phyloP scores from a whole-genome alignment of 2,113 vertebrate genomes.

The Ploceus nigricollis region DNA sequence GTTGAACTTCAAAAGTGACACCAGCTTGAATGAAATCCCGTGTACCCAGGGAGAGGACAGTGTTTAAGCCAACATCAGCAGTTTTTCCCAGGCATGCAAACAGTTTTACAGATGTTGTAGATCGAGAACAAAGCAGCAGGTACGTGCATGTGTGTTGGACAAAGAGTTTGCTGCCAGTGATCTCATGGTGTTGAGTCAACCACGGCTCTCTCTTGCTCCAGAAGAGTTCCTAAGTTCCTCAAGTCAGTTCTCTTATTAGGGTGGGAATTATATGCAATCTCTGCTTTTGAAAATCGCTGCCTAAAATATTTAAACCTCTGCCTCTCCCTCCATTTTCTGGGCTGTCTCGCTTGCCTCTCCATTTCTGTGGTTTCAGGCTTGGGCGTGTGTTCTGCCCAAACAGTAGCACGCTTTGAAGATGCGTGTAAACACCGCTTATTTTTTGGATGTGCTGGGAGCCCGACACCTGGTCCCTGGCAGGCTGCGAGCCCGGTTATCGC shows the following conservation, averaged over 20 bases:
- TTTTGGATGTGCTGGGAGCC: background rate
- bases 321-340: slow-evolving; percentile 37
- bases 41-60: background rate
- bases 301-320: background rate
- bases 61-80: slow-evolving; percentile 20
- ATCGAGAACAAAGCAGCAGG: slow-evolving; percentile 26
- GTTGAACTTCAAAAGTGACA: background rate
- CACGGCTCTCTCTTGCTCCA: background rate
- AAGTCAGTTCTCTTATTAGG: background rate
- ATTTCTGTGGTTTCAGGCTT: slow-evolving; percentile 11
- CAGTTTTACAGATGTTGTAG: slow-evolving; percentile 50
- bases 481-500: background rate
- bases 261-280: background rate
- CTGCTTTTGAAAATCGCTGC: slow-evolving; percentile 10
- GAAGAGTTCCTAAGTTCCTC: background rate
- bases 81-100: background rate
- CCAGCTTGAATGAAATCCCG: background rate
- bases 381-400: slow-evolving; percentile 5
- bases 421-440: background rate
- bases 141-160: slow-evolving; percentile 39
- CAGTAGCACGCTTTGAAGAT: slow-evolving; percentile 18
- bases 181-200: slow-evolving; percentile 40
- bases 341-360: background rate
- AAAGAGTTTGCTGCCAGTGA: background rate
- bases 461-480: background rate